Conservation (phyloP, 2,797 vertebrate species). For the Echiichthys vipera region DNA sequence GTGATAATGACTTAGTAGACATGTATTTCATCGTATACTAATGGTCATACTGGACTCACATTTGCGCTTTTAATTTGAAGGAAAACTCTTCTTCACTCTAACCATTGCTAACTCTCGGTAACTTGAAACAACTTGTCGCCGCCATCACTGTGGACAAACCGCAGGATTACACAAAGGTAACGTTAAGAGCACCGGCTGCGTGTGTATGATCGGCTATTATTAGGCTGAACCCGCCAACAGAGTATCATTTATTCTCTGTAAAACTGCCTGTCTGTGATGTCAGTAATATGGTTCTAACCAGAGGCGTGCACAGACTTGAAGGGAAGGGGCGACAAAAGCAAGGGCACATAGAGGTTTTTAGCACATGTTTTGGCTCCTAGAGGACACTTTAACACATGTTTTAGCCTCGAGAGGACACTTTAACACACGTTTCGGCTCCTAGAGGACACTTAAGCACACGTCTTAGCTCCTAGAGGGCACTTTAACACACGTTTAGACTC, state of each 20-base stretch:
- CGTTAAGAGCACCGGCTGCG: rapidly evolving
- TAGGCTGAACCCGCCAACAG: background rate
- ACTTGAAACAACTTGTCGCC: background rate
- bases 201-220: background rate
- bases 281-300: too few species aligned
- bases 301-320: too few species aligned
- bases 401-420: too few species aligned
- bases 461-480: too few species aligned
- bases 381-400: too few species aligned
- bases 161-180: background rate
- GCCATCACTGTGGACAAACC: background rate
- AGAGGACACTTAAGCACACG: too few species aligned
- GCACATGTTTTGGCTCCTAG: too few species aligned
- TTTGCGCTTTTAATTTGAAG: slow-evolving; percentile 35
- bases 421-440: too few species aligned
- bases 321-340: too few species aligned
- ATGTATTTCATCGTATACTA: too few species aligned
- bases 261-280: background rate
- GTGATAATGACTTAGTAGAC: rapidly evolving
- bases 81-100: rapidly evolving
- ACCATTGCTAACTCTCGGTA: background rate
- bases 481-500: too few species aligned
- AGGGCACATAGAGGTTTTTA: too few species aligned
- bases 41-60: background rate
- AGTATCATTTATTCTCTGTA: background rate